phyloP scores from a whole-genome alignment of 2,888 invertebrate species.

The Lymantria monacha region DNA sequence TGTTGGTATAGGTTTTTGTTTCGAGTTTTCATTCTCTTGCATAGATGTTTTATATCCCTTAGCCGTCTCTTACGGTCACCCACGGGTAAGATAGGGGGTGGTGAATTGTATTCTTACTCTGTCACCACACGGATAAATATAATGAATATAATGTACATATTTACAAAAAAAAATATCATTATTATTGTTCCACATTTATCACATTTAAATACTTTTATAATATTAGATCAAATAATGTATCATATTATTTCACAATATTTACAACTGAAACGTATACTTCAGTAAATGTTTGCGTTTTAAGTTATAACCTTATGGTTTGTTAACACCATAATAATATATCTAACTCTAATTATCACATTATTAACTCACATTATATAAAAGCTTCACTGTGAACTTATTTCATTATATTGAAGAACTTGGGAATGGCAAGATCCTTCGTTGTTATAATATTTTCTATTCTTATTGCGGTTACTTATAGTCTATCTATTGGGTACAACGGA shows the following conservation, averaged over 20 bases:
- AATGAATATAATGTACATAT: no score
- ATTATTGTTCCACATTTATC: no score
- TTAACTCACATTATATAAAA: conserved; percentile 27
- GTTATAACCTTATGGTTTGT: conserved; percentile 12
- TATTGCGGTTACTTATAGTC: conserved; percentile 32
- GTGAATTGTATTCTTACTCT: no score
- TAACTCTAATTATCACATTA: conserved; percentile 21
- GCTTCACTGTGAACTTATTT: conserved; percentile 13
- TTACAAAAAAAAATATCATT: no score
- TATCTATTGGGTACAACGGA: conserved; percentile 37
- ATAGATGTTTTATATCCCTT: no score
- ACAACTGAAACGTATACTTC: background rate
- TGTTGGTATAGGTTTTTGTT: no score
- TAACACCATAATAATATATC: conserved; percentile 1
- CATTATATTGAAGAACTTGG: conserved; percentile 24
- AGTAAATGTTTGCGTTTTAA: conserved; percentile 19
- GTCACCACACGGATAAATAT: no score
- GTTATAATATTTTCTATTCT: conserved; percentile 40
- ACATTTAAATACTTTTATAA: no score
- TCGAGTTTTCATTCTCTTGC: no score
- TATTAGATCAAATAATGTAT: background rate
- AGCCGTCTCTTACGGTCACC: no score
- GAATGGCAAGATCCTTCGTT: conserved; percentile 49
- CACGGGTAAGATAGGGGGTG: no score
- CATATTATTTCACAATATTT: background rate